Evolutionary conservation across 2,888 invertebrate species (phyloP).

Genomic region (Formica aserva): DNA sequence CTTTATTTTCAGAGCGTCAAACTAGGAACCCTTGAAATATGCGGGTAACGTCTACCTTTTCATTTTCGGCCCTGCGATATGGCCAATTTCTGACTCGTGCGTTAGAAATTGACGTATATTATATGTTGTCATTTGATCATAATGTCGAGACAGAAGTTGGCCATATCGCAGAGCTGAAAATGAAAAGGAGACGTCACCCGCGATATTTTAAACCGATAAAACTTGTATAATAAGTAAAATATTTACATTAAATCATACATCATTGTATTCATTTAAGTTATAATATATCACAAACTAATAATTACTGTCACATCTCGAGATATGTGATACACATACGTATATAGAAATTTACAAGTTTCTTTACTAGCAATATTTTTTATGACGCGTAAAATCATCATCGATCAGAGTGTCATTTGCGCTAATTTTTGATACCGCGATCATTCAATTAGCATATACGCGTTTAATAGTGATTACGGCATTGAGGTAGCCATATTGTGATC

Average conservation of each 20-base stretch:
- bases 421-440: not conserved
- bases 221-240: not conserved
- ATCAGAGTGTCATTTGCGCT: not conserved
- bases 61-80: too few species aligned
- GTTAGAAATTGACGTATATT: too few species aligned
- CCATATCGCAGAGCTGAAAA: not conserved
- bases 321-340: constrained; percentile 16
- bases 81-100: too few species aligned
- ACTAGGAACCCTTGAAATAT: too few species aligned
- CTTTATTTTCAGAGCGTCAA: too few species aligned
- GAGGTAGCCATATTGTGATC: not conserved
- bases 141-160: too few species aligned
- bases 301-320: constrained; percentile 27
- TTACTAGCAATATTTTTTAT: not conserved
- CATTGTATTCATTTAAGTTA: not conserved
- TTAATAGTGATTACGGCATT: not conserved
- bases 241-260: too few species aligned
- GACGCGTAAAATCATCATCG: not conserved
- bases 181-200: not conserved
- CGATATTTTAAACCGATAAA: too few species aligned
- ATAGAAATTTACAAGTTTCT: not conserved
- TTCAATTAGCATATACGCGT: not conserved
- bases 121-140: too few species aligned
- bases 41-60: too few species aligned
- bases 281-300: constrained; percentile 11